Percentiles rank a stretch among this genome's conserved stretches.
These are phyloP conservation scores for Mastomys coucha DNA, from an alignment of 2,113 vertebrate genomes.

Conservation along the genomic window DNA sequence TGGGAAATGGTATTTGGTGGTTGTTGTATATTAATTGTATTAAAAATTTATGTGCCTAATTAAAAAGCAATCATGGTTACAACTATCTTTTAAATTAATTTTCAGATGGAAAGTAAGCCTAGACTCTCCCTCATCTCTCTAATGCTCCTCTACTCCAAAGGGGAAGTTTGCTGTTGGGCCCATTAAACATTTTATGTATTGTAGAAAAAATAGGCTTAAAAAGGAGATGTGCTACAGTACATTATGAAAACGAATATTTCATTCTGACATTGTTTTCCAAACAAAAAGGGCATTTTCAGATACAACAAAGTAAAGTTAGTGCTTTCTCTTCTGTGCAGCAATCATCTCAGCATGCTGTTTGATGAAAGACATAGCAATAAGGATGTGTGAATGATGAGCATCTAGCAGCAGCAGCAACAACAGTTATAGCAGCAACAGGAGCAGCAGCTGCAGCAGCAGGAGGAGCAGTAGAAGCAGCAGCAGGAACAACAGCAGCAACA, in stretches of 20 bases:
- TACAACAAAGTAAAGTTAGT: conserved; percentile 38
- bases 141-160: not conserved
- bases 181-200: not conserved
- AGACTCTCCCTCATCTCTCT: not conserved
- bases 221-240: not conserved
- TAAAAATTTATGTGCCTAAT: conserved; percentile 61
- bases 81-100: conserved; percentile 55
- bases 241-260: conserved; percentile 56
- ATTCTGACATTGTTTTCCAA: conserved; percentile 40
- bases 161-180: not conserved
- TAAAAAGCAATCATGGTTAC: conserved; percentile 59
- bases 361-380: conserved; percentile 45
- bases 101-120: conserved; percentile 54
- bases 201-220: not conserved
- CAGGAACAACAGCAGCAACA: rapidly evolving
- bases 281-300: conserved; percentile 41
- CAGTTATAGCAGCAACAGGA: not conserved
- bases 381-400: not conserved
- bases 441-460: not conserved
- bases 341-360: conserved; percentile 27
- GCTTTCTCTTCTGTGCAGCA: conserved; percentile 42
- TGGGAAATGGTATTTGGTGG: not conserved
- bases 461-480: not conserved
- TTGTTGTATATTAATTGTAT: conserved; percentile 63
- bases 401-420: not conserved